Evolutionary conservation across 2,888 invertebrate genomes (phyloP).

Genomic region (Dynastes grantii): DNA sequence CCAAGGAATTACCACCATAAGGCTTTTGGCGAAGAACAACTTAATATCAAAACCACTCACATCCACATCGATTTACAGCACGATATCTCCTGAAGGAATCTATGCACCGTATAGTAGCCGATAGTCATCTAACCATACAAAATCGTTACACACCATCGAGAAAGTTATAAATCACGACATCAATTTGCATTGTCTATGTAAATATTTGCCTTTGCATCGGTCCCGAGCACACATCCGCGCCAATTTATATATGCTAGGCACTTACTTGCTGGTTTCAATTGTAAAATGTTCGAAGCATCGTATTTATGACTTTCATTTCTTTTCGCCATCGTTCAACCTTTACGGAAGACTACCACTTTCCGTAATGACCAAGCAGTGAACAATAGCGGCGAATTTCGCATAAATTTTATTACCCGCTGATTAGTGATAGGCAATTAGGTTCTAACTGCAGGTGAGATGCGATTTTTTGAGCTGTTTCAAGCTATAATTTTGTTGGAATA

Average conservation of each 20-base stretch:
- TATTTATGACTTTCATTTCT: neutral
- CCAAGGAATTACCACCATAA: no score
- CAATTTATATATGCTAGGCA: neutral
- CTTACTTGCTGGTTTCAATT: neutral
- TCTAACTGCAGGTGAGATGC: neutral
- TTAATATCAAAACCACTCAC: no score
- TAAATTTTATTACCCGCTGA: neutral
- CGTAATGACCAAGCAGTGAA: neutral
- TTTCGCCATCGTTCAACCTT: neutral
- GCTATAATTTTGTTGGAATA: no score
- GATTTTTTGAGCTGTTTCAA: neutral
- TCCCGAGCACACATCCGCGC: neutral
- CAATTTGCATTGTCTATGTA: conserved; percentile 6
- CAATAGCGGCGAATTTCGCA: neutral
- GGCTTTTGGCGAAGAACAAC: no score
- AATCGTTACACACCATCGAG: neutral
- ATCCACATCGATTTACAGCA: no score
- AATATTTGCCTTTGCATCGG: conserved; percentile 12
- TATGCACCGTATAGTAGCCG: no score
- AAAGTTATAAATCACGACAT: conserved; percentile 4
- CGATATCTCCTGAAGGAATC: no score
- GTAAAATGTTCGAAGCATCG: neutral
- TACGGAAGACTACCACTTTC: neutral
- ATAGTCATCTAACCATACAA: neutral
- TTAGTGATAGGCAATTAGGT: conserved; percentile 8